Percentiles rank a stretch among this genome's conserved stretches.
These are phyloP conservation scores for Myripristis jacobus DNA, from an alignment of 2,797 vertebrate genomes.

Conservation along the genomic window DNA sequence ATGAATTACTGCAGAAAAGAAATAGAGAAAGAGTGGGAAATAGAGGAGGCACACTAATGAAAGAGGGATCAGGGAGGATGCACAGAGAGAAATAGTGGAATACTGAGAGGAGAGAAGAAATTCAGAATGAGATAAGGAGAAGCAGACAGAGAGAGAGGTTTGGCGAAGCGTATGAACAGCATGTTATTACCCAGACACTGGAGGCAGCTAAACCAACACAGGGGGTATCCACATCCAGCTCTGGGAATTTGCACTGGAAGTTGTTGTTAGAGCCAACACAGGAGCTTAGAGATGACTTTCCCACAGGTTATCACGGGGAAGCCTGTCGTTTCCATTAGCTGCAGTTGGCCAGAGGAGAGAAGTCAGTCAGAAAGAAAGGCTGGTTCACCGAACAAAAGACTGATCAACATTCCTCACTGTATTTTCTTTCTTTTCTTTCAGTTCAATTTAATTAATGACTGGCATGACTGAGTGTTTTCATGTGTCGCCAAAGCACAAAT, in stretches of 20 bases:
- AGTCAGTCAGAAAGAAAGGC: constrained; percentile 53
- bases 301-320: constrained; percentile 60
- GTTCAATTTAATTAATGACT: no score
- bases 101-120: not conserved
- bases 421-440: not conserved
- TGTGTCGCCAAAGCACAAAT: no score
- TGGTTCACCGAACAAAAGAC: constrained; percentile 34
- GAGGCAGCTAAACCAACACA: constrained; percentile 62
- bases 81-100: not conserved
- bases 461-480: no score
- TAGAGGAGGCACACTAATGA: not conserved
- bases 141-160: constrained; percentile 1
- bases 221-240: constrained; percentile 56
- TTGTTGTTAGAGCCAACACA: constrained; percentile 54
- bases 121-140: constrained; percentile 17
- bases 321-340: constrained; percentile 60
- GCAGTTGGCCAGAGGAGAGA: constrained; percentile 42
- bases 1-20: not conserved
- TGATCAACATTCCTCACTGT: constrained; percentile 38
- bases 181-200: constrained; percentile 46
- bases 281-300: constrained; percentile 63
- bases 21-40: not conserved
- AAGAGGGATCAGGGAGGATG: not conserved
- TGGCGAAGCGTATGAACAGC: constrained; percentile 44
- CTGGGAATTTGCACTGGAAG: constrained; percentile 59